phyloP scores from a whole-genome alignment of 2,888 invertebrate genomes.

The Nemurella pictetii region DNA sequence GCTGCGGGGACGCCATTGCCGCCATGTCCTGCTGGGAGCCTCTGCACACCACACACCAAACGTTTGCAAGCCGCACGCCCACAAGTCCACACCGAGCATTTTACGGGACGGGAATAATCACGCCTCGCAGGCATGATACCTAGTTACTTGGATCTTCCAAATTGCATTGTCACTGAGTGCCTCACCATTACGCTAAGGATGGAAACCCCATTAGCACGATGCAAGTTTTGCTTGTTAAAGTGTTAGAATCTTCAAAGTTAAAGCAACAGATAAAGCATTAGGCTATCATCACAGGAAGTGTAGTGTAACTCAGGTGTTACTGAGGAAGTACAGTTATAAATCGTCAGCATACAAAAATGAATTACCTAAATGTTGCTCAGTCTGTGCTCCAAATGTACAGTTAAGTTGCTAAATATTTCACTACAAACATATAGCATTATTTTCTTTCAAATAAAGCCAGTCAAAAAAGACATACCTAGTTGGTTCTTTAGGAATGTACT shows the following conservation, averaged over 20 bases:
- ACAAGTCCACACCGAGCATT: slow-evolving; percentile 31
- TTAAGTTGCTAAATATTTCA: neutral
- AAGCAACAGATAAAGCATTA: too few species aligned
- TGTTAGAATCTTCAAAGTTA: too few species aligned
- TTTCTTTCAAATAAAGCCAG: too few species aligned
- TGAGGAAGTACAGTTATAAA: neutral
- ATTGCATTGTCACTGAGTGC: too few species aligned
- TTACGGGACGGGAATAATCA: too few species aligned
- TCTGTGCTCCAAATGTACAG: neutral
- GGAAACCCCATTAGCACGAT: too few species aligned
- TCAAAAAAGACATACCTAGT: too few species aligned
- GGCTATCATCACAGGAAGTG: neutral
- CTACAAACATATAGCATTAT: neutral
- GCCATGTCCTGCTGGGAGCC: slow-evolving; percentile 84
- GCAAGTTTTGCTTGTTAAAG: too few species aligned
- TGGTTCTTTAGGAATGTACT: too few species aligned
- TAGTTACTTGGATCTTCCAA: too few species aligned
- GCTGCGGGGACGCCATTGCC: slow-evolving; percentile 72
- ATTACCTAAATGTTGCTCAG: neutral
- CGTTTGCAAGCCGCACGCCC: slow-evolving; percentile 9
- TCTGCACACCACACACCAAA: slow-evolving; percentile 55
- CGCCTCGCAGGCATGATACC: too few species aligned
- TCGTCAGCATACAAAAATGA: neutral
- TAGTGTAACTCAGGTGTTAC: neutral
- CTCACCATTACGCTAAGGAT: too few species aligned